Percentiles rank a stretch among this genome's conserved stretches.
Conservation (phyloP, 1,140 invertebrate genomes). For the Brachionus paranguensis region DNA sequence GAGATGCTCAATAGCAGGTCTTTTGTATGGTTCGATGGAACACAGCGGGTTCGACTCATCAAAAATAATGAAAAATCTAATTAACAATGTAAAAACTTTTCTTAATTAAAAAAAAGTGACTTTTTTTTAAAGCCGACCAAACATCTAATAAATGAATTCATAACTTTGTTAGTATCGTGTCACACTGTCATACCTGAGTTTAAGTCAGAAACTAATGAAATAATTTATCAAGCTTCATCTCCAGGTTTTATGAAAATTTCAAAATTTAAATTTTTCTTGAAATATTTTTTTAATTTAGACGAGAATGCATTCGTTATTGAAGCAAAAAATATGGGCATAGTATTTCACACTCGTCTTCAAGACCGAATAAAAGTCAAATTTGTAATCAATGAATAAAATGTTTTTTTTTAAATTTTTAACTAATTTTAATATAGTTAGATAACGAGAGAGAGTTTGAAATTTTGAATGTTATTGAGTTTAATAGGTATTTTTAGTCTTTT, state of each 20-base stretch:
- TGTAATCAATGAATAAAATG: background rate
- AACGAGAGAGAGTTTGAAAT: slow-evolving; percentile 71
- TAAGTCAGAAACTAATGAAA: slow-evolving; percentile 46
- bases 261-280: background rate
- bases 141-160: background rate
- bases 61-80: background rate
- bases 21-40: slow-evolving; percentile 61
- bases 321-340: slow-evolving; percentile 76
- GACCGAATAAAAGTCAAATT: slow-evolving; percentile 9
- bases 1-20: slow-evolving; percentile 73
- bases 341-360: slow-evolving; percentile 70
- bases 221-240: slow-evolving; percentile 91
- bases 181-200: slow-evolving; percentile 36
- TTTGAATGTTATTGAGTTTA: slow-evolving; percentile 93
- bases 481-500: slow-evolving; percentile 54
- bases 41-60: background rate
- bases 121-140: background rate
- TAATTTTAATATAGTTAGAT: slow-evolving; percentile 55
- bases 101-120: background rate
- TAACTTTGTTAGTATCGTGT: slow-evolving; percentile 19
- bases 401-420: background rate
- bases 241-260: slow-evolving; percentile 60
- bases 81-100: background rate
- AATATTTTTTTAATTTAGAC: slow-evolving; percentile 53
- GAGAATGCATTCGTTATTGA: slow-evolving; percentile 90